These are phyloP conservation scores for Cinclus mexicanus DNA, from an alignment of 2,113 vertebrate species.

Conservation along the genomic window DNA sequence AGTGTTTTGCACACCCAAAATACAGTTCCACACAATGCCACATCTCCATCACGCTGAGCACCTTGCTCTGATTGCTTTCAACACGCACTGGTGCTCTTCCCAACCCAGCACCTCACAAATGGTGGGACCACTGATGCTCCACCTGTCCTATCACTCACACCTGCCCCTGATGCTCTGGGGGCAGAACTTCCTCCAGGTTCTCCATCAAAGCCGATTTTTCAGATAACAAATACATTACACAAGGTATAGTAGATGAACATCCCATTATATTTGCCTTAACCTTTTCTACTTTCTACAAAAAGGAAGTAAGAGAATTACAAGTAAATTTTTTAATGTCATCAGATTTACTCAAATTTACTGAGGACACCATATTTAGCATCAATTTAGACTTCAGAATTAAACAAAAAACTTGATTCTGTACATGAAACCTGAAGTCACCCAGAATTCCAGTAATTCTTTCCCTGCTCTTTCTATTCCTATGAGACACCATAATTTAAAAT, in stretches of 20 bases:
- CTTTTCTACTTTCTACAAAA: neutral
- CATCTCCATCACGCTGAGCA: rapidly evolving
- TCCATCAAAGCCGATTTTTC: neutral
- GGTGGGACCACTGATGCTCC: neutral
- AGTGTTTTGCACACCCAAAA: rapidly evolving
- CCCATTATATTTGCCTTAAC: rapidly evolving
- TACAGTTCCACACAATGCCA: rapidly evolving
- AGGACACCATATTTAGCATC: neutral
- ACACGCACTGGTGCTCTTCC: rapidly evolving
- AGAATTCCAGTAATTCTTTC: neutral
- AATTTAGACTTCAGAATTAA: neutral
- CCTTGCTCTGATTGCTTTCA: neutral
- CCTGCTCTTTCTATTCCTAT: neutral
- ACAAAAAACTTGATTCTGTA: neutral
- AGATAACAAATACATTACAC: neutral
- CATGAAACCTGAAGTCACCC: neutral
- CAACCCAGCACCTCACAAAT: rapidly evolving
- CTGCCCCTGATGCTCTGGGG: neutral
- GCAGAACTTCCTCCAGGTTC: neutral
- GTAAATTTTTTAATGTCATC: neutral
- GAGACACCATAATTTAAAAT: neutral
- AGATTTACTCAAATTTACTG: neutral
- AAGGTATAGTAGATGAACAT: neutral
- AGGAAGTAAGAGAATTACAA: neutral
- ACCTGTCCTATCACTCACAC: rapidly evolving